A percentile compares a stretch with the other conserved stretches of the same genome.
Evolutionary conservation across 1,140 invertebrate genomes (phyloP).

Genomic region (Vollenhovia emeryi): DNA sequence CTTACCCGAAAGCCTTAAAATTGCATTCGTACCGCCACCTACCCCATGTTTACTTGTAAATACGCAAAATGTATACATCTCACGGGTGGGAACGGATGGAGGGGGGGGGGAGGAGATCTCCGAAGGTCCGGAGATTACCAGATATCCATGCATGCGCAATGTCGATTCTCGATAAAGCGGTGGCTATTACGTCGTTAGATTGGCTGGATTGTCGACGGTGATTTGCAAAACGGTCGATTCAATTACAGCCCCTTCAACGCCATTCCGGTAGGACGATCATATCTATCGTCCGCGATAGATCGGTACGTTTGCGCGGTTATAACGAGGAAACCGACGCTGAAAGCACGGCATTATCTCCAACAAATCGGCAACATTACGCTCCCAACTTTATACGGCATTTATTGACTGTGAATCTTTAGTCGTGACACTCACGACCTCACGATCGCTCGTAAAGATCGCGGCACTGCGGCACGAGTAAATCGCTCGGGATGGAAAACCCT

Average conservation of each 20-base stretch:
- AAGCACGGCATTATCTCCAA: conserved; percentile 36
- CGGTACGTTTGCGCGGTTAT: not conserved
- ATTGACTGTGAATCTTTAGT: conserved; percentile 41
- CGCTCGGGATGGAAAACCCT: conserved; percentile 4
- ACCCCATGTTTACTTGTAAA: conserved; percentile 42
- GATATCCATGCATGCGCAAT: not conserved
- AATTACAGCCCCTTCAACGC: conserved; percentile 25
- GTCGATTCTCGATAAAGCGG: conserved; percentile 34
- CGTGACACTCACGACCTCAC: conserved; percentile 61
- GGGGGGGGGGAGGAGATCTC: not conserved
- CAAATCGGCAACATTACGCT: conserved; percentile 57
- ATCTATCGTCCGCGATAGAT: conserved; percentile 24
- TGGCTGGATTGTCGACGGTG: conserved; percentile 28
- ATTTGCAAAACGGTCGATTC: conserved; percentile 58
- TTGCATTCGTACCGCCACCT: not conserved
- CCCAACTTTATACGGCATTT: conserved; percentile 29
- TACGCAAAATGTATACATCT: conserved; percentile 55
- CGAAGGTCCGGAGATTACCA: not conserved
- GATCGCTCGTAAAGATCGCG: conserved; percentile 53
- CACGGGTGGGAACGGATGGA: not conserved
- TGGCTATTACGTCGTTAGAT: conserved; percentile 31
- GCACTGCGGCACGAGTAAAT: conserved; percentile 12
- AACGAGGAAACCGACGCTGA: conserved; percentile 47
- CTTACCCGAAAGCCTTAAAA: conserved; percentile 24
- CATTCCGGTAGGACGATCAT: conserved; percentile 23